Conservation (phyloP, 1,140 invertebrate species). For the Drosophila busckii region DNA sequence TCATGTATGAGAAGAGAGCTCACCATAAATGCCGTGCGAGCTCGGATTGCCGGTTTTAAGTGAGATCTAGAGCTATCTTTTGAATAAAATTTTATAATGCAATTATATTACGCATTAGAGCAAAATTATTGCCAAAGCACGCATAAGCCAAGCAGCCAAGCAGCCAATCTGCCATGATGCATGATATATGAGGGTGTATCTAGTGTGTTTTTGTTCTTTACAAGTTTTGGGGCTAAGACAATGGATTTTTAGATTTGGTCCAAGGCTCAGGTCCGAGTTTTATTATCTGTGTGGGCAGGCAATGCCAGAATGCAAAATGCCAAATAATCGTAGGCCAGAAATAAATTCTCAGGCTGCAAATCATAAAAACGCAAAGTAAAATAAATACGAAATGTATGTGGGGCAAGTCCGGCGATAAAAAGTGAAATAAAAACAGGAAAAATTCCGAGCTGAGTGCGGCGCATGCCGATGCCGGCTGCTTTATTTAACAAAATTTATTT, state of each 20-base stretch:
- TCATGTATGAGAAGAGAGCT: too few relatives aligned
- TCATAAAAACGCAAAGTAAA: constrained; percentile 44
- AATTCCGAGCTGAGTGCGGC: constrained; percentile 14
- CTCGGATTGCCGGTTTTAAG: too few relatives aligned
- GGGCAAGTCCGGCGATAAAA: too few relatives aligned
- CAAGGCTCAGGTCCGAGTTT: constrained; percentile 28
- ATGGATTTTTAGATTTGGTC: constrained; percentile 40
- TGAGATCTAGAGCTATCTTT: neutral
- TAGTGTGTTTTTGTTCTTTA: constrained; percentile 53
- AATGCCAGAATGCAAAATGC: constrained; percentile 36
- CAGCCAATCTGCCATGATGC: constrained; percentile 59
- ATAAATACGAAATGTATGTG: constrained; percentile 34
- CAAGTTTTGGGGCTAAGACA: constrained; percentile 48
- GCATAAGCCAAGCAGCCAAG: too few relatives aligned
- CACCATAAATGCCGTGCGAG: too few relatives aligned
- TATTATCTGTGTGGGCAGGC: constrained; percentile 8
- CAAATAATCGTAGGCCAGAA: constrained; percentile 56
- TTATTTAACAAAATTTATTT: constrained; percentile 68
- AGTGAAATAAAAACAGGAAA: constrained; percentile 20
- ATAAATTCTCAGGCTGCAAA: constrained; percentile 58
- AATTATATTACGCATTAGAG: constrained; percentile 56
- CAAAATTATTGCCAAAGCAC: constrained; percentile 43
- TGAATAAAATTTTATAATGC: constrained; percentile 45
- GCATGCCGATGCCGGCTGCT: constrained; percentile 6
- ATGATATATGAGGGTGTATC: constrained; percentile 54